Base-by-base conservation (phyloP, 2,888 invertebrate species). In the Beris chalybata region DNA sequence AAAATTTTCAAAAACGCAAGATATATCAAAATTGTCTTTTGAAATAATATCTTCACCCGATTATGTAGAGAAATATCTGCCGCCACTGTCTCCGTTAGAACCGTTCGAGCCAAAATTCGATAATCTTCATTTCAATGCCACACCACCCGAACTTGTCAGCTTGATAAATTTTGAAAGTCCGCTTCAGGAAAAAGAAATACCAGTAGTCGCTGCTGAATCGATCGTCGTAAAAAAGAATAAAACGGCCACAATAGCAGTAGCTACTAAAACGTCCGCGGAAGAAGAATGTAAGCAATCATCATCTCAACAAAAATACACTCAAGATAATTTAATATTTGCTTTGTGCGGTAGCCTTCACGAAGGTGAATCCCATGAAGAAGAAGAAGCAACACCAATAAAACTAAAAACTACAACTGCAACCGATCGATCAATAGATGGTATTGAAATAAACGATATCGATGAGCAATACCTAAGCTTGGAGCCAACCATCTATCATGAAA, bases 161-260 rank as follows among this genome's bases (percentile, higher is more conserved):
- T 74, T 81, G 4, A 80, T 80, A 6, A 80, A 78, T 64, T 79
- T 80, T 50, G 80, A 80, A 71, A 80, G 79, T 71, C 80, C 80
- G 1, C 56, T 75, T 32, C 73, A 76, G 65, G 80, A 80, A 67
- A 32, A 58, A 44, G 9, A 31, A 2, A 13, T 12, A 45, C 29
- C 58, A 22, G 22, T 13, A 32, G 29, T 69, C n/a, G 65, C 65
- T 5, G 66, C 65, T 1, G 69, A 70, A 7, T 73, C 29, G 75
- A 52, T 74, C 74, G 13, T 74, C 74, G 43, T 70, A 73, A 29
- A 73, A 74, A 4, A 74, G 74, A 2, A 76, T 75, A n/a, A 22
- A 22, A 47, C 76, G 2, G 44, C 43, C 3, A 44, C 44, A 45
- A 9, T 48, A n/a, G 5, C 5, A 59, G 13, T n/a, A 30, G n/a